Percentiles rank a stretch among this genome's conserved stretches.
These are phyloP conservation scores for Dasypus novemcinctus DNA, from an alignment of 2,113 vertebrate genomes.

Conservation along the genomic window DNA sequence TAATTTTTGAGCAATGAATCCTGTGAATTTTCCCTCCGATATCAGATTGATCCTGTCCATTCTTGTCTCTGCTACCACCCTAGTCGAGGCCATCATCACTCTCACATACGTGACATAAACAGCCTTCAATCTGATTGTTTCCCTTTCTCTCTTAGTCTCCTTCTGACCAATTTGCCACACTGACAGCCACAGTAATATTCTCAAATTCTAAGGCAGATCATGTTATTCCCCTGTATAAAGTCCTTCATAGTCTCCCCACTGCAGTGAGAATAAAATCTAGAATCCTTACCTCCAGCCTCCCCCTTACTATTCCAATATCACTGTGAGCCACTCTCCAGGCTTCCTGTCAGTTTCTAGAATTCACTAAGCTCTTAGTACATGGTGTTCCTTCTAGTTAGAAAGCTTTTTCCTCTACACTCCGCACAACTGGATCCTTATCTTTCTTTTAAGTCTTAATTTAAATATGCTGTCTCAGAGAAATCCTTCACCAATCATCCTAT, in stretches of 20 bases:
- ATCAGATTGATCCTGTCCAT: neutral
- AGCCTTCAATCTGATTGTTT: neutral
- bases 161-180: neutral
- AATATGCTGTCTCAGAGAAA: neutral
- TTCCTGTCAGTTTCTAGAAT: neutral
- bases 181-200: neutral
- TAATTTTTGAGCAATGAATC: conserved; percentile 28
- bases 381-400: neutral
- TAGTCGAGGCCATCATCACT: neutral
- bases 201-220: neutral
- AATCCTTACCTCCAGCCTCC: neutral
- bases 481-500: neutral
- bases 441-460: neutral
- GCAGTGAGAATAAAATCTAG: neutral
- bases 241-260: neutral
- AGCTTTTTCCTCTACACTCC: neutral
- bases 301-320: neutral
- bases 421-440: neutral
- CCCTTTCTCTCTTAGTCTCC: neutral
- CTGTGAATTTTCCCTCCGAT: neutral
- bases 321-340: neutral
- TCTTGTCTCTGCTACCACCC: neutral
- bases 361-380: neutral
- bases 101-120: neutral
- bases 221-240: neutral